Conservation (phyloP, 2,888 invertebrate genomes). For the Taenaris catops region DNA sequence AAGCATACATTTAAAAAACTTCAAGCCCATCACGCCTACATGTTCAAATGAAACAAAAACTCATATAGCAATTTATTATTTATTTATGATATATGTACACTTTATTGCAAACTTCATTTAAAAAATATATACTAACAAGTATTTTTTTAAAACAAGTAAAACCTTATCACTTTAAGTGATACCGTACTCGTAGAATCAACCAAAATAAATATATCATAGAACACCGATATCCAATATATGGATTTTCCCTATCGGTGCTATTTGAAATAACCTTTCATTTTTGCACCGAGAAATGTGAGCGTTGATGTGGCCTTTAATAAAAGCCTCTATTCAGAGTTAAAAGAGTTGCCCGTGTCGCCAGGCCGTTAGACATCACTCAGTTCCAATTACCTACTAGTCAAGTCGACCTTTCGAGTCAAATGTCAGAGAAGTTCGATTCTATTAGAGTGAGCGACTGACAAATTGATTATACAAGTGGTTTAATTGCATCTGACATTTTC, state of each 20-base stretch:
- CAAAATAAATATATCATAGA: background rate
- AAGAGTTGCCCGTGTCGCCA: conserved; percentile 9
- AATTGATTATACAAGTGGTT: conserved; percentile 6
- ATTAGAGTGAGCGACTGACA: conserved; percentile 14
- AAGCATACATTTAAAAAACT: too few relatives aligned
- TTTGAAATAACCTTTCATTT: conserved; percentile 10
- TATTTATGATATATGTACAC: too few relatives aligned
- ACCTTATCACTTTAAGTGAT: too few relatives aligned
- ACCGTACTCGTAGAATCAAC: too few relatives aligned
- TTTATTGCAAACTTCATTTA: too few relatives aligned
- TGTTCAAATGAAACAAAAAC: too few relatives aligned
- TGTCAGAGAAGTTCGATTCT: conserved; percentile 24
- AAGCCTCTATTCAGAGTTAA: conserved; percentile 10
- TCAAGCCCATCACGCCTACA: too few relatives aligned
- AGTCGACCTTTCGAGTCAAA: conserved; percentile 28
- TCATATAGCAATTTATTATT: too few relatives aligned
- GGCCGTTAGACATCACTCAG: conserved; percentile 15
- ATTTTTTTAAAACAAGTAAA: too few relatives aligned
- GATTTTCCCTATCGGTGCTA: conserved; percentile 1
- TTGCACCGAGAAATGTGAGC: background rate
- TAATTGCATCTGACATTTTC: conserved; percentile 9
- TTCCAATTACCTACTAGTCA: conserved; percentile 16
- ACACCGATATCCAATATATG: background rate
- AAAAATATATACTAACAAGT: too few relatives aligned
- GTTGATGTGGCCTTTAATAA: conserved; percentile 7